phyloP scores from a whole-genome alignment of 2,888 invertebrate species.

The Folsomia candida region DNA sequence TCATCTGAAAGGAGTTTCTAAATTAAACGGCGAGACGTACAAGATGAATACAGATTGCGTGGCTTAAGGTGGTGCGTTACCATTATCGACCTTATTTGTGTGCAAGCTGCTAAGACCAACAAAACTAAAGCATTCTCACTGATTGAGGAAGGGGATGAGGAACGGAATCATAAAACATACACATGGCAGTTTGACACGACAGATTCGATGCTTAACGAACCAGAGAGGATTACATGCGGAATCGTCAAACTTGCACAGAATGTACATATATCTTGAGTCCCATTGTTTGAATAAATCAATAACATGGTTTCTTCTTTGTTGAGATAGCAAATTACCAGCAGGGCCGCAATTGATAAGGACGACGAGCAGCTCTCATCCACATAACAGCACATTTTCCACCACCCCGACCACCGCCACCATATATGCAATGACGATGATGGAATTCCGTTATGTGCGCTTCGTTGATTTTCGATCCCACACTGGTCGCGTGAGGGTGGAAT shows the following conservation, averaged over 20 bases:
- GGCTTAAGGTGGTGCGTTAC: neutral
- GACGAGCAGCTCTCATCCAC: no score
- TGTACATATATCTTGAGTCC: no score
- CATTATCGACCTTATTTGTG: constrained; percentile 16
- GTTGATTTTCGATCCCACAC: neutral
- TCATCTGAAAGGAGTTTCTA: constrained; percentile 15
- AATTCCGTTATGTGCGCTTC: neutral
- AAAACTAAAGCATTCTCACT: constrained; percentile 1
- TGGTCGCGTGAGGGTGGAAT: neutral
- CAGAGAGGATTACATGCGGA: constrained; percentile 26
- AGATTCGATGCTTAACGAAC: constrained; percentile 31
- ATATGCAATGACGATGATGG: no score
- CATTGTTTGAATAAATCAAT: constrained; percentile 14
- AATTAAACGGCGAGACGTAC: constrained; percentile 14
- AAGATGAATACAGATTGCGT: constrained; percentile 15
- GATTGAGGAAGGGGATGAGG: constrained; percentile 10
- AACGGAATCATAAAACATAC: constrained; percentile 19
- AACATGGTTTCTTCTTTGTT: neutral
- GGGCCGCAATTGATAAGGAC: constrained; percentile 9
- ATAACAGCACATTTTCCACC: neutral
- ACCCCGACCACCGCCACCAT: neutral
- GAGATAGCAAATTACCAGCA: constrained; percentile 7
- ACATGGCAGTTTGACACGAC: constrained; percentile 19
- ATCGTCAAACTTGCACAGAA: no score
- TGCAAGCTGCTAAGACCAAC: constrained; percentile 4